A percentile compares a stretch with the other conserved stretches of the same genome.
Evolutionary conservation across 2,888 invertebrate species (phyloP).

Genomic region (Brenthis daphne): DNA sequence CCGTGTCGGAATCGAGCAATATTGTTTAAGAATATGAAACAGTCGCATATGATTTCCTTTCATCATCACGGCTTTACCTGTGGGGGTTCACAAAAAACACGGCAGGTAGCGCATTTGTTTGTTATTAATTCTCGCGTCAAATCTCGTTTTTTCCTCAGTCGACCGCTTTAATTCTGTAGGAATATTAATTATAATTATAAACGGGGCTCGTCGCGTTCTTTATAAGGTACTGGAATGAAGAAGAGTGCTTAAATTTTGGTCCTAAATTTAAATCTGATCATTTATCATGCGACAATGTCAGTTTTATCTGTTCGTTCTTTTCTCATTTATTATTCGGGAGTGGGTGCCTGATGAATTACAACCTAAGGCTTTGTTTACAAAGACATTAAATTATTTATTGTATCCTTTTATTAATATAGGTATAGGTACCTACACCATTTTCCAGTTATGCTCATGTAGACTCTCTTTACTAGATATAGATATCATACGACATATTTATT

Average conservation of each 20-base stretch:
- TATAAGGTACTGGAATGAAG: constrained; percentile 60
- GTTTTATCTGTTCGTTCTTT: constrained; percentile 70
- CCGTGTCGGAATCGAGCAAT: constrained; percentile 76
- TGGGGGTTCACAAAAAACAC: constrained; percentile 78
- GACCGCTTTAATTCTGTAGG: constrained; percentile 80
- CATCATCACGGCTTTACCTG: constrained; percentile 76
- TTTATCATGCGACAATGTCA: constrained; percentile 80
- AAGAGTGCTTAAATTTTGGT: constrained; percentile 61
- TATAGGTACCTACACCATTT: too few relatives aligned
- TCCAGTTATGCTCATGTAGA: not conserved
- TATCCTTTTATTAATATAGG: not conserved
- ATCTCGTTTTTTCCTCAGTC: constrained; percentile 72
- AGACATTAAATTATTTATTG: constrained; percentile 25
- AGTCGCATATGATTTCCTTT: constrained; percentile 76
- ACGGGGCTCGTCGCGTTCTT: constrained; percentile 75
- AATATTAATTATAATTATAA: constrained; percentile 83
- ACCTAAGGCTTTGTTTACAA: constrained; percentile 41
- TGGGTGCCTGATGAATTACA: constrained; percentile 49
- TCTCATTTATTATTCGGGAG: constrained; percentile 48
- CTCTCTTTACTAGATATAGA: too few relatives aligned
- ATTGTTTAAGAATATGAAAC: constrained; percentile 78
- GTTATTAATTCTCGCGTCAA: constrained; percentile 82
- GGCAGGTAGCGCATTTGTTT: constrained; percentile 83
- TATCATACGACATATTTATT: not conserved
- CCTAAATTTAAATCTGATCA: constrained; percentile 78